phyloP scores from a whole-genome alignment of 2,797 vertebrate genomes.

The Petrocephalus sullivani region DNA sequence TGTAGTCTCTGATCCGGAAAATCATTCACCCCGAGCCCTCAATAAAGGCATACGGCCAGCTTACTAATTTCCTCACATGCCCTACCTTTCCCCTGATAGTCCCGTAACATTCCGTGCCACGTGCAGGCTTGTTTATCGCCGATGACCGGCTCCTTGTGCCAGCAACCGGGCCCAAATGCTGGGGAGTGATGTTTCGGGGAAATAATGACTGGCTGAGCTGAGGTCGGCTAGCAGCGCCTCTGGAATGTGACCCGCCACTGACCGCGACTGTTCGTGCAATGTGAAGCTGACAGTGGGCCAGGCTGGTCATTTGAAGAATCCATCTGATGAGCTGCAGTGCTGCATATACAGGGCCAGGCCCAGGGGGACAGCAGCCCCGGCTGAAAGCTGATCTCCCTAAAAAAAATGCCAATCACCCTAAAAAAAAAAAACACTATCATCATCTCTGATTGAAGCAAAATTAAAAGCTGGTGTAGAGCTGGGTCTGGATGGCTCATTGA shows the following conservation, averaged over 20 bases:
- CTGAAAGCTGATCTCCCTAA: not conserved
- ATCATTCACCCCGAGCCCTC: not conserved
- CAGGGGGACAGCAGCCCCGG: not conserved
- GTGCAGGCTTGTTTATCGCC: not conserved
- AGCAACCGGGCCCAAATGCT: not conserved
- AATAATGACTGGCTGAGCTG: not conserved
- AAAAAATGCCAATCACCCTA: not conserved
- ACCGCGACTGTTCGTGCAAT: not conserved
- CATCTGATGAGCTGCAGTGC: not conserved
- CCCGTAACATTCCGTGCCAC: not conserved
- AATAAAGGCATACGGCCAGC: not conserved
- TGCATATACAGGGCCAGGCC: not conserved
- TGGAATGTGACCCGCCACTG: not conserved
- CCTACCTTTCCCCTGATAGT: not conserved
- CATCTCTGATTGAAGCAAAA: not conserved
- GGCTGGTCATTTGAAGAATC: not conserved
- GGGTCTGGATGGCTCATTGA: not conserved
- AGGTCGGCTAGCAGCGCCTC: not conserved
- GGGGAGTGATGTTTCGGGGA: not conserved
- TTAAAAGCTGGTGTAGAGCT: not conserved
- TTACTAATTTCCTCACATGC: not conserved
- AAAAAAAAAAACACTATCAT: not conserved
- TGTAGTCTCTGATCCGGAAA: not conserved
- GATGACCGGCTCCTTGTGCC: not conserved
- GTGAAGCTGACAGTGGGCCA: not conserved